Conservation (phyloP, 2,797 vertebrate species). For the Liasis olivaceus region DNA sequence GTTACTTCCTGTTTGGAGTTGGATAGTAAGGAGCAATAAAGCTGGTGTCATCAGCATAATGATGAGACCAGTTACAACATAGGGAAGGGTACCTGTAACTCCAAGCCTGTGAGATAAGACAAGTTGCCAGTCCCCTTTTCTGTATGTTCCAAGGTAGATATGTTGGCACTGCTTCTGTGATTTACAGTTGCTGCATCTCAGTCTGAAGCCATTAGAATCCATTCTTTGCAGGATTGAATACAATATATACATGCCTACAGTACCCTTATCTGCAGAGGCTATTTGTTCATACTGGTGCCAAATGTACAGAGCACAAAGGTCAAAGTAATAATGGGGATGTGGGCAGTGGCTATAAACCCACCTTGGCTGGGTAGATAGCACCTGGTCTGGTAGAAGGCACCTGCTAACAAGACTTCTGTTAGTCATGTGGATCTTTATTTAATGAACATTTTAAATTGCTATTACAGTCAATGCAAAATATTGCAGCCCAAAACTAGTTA, state of each 20-base stretch:
- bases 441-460: not conserved
- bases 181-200: not conserved
- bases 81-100: not conserved
- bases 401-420: not conserved
- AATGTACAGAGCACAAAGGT: not conserved
- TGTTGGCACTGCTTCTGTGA: not conserved
- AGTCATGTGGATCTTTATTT: not conserved
- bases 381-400: not conserved
- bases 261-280: not conserved
- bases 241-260: not conserved
- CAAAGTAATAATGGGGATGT: not conserved
- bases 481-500: not conserved
- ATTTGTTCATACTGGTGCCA: not conserved
- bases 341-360: not conserved
- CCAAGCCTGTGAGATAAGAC: not conserved
- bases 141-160: not conserved
- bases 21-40: not conserved
- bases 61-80: not conserved
- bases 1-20: not conserved
- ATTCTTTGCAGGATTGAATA: not conserved
- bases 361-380: not conserved
- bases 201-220: not conserved
- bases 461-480: not conserved
- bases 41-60: not conserved
- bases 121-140: not conserved